Evolutionary conservation across 2,797 vertebrate species (phyloP).

Genomic region (Schizopygopsis malacanthus): DNA sequence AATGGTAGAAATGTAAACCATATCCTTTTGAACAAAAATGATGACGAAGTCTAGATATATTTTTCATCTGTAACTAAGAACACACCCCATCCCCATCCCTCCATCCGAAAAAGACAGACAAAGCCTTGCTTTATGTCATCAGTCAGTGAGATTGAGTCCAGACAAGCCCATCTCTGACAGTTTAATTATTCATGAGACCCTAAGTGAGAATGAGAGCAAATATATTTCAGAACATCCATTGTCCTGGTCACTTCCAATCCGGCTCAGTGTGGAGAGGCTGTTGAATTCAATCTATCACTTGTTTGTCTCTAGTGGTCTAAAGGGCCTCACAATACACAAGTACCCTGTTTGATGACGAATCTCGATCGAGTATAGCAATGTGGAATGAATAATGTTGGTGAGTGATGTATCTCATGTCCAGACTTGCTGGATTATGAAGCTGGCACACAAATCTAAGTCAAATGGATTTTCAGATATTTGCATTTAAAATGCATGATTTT

Average conservation of each 20-base stretch:
- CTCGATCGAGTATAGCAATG: slow-evolving; percentile 13
- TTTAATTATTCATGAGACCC: slow-evolving; percentile 63
- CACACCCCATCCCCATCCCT: neutral
- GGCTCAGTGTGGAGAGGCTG: slow-evolving; percentile 43
- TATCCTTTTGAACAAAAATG: neutral
- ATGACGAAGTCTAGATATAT: neutral
- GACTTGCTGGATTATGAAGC: slow-evolving; percentile 42
- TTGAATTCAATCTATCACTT: slow-evolving; percentile 56
- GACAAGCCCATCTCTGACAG: slow-evolving; percentile 58
- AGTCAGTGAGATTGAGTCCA: slow-evolving; percentile 55
- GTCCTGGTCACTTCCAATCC: slow-evolving; percentile 53
- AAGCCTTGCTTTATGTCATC: slow-evolving; percentile 60
- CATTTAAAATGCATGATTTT: neutral
- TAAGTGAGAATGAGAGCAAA: slow-evolving; percentile 63
- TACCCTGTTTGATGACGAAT: slow-evolving; percentile 27
- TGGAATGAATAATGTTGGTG: slow-evolving; percentile 25
- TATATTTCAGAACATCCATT: slow-evolving; percentile 57
- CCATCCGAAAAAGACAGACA: slow-evolving; percentile 47
- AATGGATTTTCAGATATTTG: slow-evolving; percentile 12
- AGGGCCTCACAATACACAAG: slow-evolving; percentile 40
- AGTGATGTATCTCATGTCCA: slow-evolving; percentile 18
- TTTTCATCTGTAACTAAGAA: neutral
- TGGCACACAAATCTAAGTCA: neutral
- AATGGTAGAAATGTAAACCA: neutral
- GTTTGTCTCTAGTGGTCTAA: slow-evolving; percentile 49